Evolutionary conservation across 1,140 invertebrate species (phyloP).

Genomic region (Mizuhopecten yessoensis): DNA sequence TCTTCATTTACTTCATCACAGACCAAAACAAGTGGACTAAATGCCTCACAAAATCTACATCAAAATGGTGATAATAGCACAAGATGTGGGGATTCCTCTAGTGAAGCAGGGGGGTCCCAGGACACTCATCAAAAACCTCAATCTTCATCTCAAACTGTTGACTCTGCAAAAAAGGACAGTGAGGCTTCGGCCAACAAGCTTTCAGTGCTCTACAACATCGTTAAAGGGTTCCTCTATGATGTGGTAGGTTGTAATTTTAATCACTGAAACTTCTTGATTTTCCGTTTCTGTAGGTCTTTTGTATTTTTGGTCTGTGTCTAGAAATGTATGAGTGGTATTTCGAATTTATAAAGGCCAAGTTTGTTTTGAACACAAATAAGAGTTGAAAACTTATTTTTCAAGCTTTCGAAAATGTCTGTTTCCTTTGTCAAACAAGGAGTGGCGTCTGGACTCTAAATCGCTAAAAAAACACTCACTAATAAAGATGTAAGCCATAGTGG

Average conservation of each 20-base stretch:
- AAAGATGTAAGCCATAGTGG: no score
- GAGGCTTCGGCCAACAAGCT: constrained; percentile 46
- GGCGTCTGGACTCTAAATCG: no score
- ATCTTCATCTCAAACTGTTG: not conserved
- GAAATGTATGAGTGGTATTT: no score
- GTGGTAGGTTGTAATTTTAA: constrained; percentile 47
- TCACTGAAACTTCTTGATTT: no score
- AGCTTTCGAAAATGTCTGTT: no score
- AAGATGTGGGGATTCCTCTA: not conserved
- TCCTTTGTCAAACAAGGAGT: no score
- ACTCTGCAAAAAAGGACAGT: constrained; percentile 34
- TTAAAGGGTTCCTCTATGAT: constrained; percentile 60
- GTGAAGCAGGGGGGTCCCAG: not conserved
- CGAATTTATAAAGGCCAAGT: no score
- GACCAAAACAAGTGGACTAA: not conserved
- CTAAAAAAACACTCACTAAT: no score
- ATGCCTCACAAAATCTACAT: not conserved
- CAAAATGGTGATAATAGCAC: not conserved
- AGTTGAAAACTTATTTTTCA: no score
- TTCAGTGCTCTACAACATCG: constrained; percentile 51
- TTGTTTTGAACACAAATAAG: no score
- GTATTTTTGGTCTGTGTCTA: no score
- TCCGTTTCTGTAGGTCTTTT: no score
- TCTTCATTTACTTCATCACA: not conserved
- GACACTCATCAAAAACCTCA: not conserved